Conservation (phyloP, 2,113 vertebrate species). For the Proterorhinus semilunaris region DNA sequence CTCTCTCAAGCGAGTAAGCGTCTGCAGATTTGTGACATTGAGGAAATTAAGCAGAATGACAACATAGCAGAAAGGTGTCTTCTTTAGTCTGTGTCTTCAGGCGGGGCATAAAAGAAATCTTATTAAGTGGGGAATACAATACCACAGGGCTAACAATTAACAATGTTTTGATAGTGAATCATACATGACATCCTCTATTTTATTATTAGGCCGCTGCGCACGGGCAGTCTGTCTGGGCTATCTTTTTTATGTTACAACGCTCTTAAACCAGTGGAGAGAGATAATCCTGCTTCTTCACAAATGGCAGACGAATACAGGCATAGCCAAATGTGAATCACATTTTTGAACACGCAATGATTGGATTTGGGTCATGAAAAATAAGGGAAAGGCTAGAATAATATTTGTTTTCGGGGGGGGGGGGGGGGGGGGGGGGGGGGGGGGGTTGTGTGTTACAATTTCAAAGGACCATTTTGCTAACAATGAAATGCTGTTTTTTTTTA, state of each 20-base stretch:
- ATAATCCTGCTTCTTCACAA: constrained; percentile 1
- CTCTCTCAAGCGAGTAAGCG: constrained; percentile 8
- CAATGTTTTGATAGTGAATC: constrained; percentile 43
- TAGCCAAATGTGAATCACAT: neutral
- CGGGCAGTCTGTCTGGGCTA: neutral
- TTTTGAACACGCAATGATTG: neutral
- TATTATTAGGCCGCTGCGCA: neutral
- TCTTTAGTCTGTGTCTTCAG: constrained; percentile 37
- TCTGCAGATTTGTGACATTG: constrained; percentile 13
- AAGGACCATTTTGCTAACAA: too few species aligned
- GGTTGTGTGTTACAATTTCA: too few species aligned
- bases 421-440: too few species aligned
- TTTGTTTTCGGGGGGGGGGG: too few species aligned
- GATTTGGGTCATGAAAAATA: neutral
- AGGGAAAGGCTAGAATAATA: neutral
- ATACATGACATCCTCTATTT: constrained; percentile 7
- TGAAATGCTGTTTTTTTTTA: too few species aligned
- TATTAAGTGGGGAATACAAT: constrained; percentile 52
- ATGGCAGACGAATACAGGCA: neutral
- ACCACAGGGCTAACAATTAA: constrained; percentile 48
- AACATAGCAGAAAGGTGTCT: constrained; percentile 7
- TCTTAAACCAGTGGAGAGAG: neutral
- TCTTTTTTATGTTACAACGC: constrained; percentile 6
- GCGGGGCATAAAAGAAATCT: constrained; percentile 38
- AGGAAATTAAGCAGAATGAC: constrained; percentile 18